Evolutionary conservation across 2,797 vertebrate genomes (phyloP).

Genomic region (Schizopygopsis malacanthus): DNA sequence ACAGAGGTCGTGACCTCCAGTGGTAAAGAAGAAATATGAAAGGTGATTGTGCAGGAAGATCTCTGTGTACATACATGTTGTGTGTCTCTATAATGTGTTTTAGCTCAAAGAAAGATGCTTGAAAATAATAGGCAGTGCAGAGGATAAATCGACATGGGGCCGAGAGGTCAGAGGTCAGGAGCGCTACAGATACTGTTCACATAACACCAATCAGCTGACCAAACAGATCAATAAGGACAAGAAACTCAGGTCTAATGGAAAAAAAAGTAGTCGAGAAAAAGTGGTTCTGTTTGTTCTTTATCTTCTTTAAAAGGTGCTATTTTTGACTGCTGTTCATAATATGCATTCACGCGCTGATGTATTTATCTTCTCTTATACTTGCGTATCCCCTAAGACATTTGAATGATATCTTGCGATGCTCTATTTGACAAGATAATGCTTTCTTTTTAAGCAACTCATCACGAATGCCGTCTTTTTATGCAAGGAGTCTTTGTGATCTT

Average conservation of each 20-base stretch:
- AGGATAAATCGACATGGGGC: conserved; percentile 29
- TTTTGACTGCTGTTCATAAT: conserved; percentile 27
- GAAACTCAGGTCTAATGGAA: conserved; percentile 10
- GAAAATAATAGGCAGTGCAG: conserved; percentile 29
- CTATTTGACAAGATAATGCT: conserved; percentile 45
- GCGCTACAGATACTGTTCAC: conserved; percentile 14
- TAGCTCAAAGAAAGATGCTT: neutral
- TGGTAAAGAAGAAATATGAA: neutral
- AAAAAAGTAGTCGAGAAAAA: neutral
- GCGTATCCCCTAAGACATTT: conserved; percentile 21
- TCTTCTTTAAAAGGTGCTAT: conserved; percentile 25
- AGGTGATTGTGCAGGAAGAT: neutral
- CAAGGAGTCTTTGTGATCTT: conserved; percentile 35
- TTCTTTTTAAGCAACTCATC: conserved; percentile 43
- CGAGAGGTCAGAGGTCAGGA: conserved; percentile 42
- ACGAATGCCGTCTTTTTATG: conserved; percentile 23
- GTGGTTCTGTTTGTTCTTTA: neutral
- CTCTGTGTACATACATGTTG: neutral
- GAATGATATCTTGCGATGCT: conserved; percentile 29
- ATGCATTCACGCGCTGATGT: conserved; percentile 6
- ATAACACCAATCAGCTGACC: conserved; percentile 42
- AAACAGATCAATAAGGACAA: conserved; percentile 47
- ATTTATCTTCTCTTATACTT: conserved; percentile 32
- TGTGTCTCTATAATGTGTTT: conserved; percentile 7
- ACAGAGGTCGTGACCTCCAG: neutral